These are phyloP conservation scores for Sepiola atlantica DNA, from an alignment of 2,888 invertebrate genomes.

Conservation along the genomic window DNA sequence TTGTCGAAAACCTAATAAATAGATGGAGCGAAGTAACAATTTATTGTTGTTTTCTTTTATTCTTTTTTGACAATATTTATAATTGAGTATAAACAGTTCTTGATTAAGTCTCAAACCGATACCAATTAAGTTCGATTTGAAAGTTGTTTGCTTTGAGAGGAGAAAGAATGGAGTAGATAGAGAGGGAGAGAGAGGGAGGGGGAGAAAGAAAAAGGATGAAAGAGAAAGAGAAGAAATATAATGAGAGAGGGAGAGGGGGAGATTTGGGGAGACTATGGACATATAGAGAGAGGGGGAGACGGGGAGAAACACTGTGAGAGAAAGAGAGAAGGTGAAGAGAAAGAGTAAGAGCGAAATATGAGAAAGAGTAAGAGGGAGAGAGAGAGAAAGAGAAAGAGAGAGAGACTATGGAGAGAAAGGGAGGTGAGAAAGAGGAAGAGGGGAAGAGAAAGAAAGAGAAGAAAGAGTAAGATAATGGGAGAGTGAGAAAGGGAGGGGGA, in stretches of 20 bases:
- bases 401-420: not conserved
- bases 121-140: not conserved
- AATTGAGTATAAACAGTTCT: not conserved
- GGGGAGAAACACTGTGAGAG: no score
- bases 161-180: not conserved
- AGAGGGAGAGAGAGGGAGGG: not conserved
- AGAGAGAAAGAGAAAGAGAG: not conserved
- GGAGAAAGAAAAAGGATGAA: not conserved
- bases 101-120: not conserved
- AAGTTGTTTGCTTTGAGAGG: not conserved
- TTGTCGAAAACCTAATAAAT: not conserved
- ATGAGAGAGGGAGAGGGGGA: not conserved
- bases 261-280: no score
- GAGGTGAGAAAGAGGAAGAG: not conserved
- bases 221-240: not conserved
- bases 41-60: not conserved
- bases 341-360: no score
- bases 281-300: no score
- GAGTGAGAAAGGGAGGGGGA: no score
- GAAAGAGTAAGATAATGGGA: no score
- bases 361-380: no score
- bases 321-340: no score
- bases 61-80: not conserved
- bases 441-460: no score
- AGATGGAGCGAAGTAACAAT: not conserved